Conservation (phyloP, 2,797 vertebrate species). For the Nothura maculosa region DNA sequence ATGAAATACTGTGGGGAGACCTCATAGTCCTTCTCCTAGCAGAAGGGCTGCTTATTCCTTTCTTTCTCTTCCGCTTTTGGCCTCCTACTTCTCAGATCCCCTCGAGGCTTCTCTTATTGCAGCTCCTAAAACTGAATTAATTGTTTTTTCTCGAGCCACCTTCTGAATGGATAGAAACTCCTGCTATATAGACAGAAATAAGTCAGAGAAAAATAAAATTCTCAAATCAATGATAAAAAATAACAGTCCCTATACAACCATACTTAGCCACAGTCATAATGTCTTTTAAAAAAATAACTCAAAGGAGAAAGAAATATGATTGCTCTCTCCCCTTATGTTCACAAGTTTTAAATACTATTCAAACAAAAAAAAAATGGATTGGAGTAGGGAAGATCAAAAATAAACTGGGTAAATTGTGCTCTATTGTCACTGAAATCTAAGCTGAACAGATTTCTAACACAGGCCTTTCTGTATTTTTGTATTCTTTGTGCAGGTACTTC, state of each 20-base stretch:
- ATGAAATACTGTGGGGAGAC: background rate
- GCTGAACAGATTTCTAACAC: background rate
- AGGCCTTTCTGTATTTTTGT: background rate
- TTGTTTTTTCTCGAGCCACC: background rate
- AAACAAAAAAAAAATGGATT: background rate
- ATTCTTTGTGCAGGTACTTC: background rate
- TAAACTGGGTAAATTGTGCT: rapidly evolving
- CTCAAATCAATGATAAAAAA: background rate
- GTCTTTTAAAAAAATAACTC: background rate
- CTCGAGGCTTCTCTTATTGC: background rate
- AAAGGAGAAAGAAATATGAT: background rate
- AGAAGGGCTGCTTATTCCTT: background rate
- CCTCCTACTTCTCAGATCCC: background rate
- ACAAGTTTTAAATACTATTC: background rate
- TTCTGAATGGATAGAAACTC: background rate
- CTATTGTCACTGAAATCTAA: background rate
- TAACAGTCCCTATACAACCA: rapidly evolving
- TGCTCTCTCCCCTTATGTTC: background rate
- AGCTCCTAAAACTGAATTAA: background rate
- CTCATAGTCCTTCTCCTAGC: background rate
- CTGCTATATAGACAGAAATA: background rate
- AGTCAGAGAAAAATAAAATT: background rate
- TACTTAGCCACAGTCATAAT: background rate
- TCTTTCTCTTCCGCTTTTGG: background rate
- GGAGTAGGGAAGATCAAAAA: background rate